Percentiles rank a stretch among this genome's conserved stretches.
These are phyloP conservation scores for Diachasma alloeum DNA, from an alignment of 1,140 invertebrate species.

Conservation along the genomic window DNA sequence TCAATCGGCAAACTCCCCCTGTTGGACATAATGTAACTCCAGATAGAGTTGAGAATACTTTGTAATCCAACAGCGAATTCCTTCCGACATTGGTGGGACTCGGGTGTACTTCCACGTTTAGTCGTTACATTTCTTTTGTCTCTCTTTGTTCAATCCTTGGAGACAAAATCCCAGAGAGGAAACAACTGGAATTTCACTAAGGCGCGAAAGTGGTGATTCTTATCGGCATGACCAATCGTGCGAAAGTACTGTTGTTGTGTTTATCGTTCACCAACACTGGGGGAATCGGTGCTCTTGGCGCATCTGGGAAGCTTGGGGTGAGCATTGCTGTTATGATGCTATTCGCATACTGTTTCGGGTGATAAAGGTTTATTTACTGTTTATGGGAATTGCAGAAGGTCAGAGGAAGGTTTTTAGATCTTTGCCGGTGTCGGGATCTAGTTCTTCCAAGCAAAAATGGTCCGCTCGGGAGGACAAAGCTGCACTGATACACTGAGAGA, in stretches of 20 bases:
- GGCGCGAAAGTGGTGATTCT: slow-evolving; percentile 27
- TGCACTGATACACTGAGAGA: too few relatives aligned
- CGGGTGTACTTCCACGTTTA: neutral
- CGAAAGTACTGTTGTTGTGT: slow-evolving; percentile 10
- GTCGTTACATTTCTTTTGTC: neutral
- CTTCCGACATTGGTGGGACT: neutral
- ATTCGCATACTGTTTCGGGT: too few relatives aligned
- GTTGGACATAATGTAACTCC: neutral
- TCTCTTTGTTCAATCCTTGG: slow-evolving; percentile 9
- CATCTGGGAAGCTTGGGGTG: too few relatives aligned
- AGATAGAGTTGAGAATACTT: neutral
- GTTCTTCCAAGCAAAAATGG: too few relatives aligned
- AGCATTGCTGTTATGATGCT: too few relatives aligned
- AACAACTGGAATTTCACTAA: slow-evolving; percentile 23
- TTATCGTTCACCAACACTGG: slow-evolving; percentile 13
- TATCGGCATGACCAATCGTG: slow-evolving; percentile 27
- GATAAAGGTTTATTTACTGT: too few relatives aligned
- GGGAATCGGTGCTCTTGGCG: neutral
- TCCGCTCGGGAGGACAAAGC: too few relatives aligned
- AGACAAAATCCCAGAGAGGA: neutral
- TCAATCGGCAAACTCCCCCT: slow-evolving; percentile 21
- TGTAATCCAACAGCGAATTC: neutral
- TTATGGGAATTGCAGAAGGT: too few relatives aligned
- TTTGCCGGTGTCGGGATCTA: too few relatives aligned
- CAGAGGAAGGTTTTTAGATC: too few relatives aligned